phyloP scores from a whole-genome alignment of 2,797 vertebrate genomes.

The Danio albolineatus region DNA sequence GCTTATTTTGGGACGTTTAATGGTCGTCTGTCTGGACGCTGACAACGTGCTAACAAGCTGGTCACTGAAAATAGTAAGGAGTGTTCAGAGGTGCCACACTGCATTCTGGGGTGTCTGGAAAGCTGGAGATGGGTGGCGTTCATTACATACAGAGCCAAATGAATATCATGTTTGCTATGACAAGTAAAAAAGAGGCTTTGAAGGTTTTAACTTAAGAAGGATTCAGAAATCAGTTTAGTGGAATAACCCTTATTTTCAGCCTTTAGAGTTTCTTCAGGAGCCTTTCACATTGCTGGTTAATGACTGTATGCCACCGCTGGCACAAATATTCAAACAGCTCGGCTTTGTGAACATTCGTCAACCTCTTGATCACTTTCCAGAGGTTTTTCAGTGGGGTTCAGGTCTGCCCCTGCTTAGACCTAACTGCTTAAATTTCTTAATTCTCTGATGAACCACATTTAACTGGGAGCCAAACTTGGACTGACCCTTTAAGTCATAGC shows the following conservation, averaged over 20 bases:
- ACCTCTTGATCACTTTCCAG: too few relatives aligned
- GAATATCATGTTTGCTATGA: too few relatives aligned
- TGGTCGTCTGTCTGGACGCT: slow-evolving; percentile 48
- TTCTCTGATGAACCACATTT: too few relatives aligned
- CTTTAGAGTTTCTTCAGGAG: background rate
- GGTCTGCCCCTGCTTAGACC: too few relatives aligned
- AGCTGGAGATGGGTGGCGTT: slow-evolving; percentile 10
- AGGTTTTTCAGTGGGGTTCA: too few relatives aligned
- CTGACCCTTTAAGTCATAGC: too few relatives aligned
- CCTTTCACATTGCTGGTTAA: background rate
- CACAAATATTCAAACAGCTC: background rate
- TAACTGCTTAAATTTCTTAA: too few relatives aligned
- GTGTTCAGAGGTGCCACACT: slow-evolving; percentile 51
- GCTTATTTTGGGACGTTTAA: slow-evolving; percentile 49
- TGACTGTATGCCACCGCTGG: background rate
- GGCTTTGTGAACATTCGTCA: too few relatives aligned
- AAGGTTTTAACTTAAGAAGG: too few relatives aligned
- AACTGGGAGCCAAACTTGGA: too few relatives aligned
- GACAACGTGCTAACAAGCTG: slow-evolving; percentile 64
- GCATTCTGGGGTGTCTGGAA: slow-evolving; percentile 43
- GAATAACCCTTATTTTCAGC: background rate
- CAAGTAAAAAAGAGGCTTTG: too few relatives aligned
- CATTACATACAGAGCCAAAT: slow-evolving; percentile 9
- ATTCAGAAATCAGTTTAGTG: too few relatives aligned
- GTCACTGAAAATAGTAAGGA: slow-evolving; percentile 60